Conservation (phyloP, 1,140 invertebrate species). For the Liolophura sinensis region DNA sequence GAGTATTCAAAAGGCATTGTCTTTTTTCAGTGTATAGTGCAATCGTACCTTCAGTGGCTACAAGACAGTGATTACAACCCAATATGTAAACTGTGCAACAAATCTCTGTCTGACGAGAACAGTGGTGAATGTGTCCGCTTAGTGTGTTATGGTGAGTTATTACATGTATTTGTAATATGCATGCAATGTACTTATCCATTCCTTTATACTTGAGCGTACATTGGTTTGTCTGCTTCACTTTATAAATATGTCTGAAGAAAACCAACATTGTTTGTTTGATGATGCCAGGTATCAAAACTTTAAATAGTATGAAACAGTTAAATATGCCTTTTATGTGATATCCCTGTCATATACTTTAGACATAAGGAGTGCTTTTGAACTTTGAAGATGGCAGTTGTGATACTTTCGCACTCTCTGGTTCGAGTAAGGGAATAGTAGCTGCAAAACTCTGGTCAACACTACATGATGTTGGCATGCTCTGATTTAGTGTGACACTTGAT, state of each 20-base stretch:
- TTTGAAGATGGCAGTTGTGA: too few relatives aligned
- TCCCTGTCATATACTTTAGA: background rate
- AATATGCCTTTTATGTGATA: too few relatives aligned
- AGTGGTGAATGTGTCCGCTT: constrained; percentile 75
- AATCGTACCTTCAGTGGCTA: constrained; percentile 96
- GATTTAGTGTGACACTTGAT: too few relatives aligned
- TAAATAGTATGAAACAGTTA: too few relatives aligned
- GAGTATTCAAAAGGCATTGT: constrained; percentile 23
- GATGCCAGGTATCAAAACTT: too few relatives aligned
- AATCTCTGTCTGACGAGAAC: constrained; percentile 71
- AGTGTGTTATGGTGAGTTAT: constrained; percentile 59
- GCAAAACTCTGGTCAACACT: too few relatives aligned
- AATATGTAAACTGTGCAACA: constrained; percentile 83
- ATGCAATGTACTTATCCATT: background rate
- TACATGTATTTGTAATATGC: constrained; percentile 6
- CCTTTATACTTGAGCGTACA: background rate
- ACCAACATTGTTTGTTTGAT: too few relatives aligned
- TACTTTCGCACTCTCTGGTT: too few relatives aligned
- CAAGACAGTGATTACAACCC: constrained; percentile 96
- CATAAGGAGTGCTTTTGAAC: background rate
- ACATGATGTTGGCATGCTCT: too few relatives aligned
- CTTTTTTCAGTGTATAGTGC: constrained; percentile 87
- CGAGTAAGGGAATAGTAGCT: too few relatives aligned
- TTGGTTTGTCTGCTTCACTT: too few relatives aligned
- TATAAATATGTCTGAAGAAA: too few relatives aligned